Evolutionary conservation across 1,140 invertebrate genomes (phyloP).

Genomic region (Rhizoglyphus robini): DNA sequence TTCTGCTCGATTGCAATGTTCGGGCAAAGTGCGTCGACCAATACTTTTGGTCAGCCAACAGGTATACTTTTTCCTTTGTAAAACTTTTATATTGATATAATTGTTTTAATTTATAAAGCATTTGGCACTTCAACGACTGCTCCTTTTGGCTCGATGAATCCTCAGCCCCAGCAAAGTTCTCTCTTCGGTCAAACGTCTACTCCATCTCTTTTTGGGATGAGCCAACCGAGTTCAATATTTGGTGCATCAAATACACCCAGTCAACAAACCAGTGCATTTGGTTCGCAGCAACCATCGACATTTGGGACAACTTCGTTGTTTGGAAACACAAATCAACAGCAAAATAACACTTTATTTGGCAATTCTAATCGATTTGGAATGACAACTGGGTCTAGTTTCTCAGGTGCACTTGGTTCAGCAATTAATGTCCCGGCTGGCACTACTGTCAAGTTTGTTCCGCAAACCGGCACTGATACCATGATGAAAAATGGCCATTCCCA

Average conservation of each 20-base stretch:
- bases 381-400: neutral
- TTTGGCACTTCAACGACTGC: neutral
- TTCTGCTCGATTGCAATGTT: conserved; percentile 5
- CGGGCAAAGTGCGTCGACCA: neutral
- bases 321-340: neutral
- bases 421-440: conserved; percentile 42
- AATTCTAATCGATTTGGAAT: neutral
- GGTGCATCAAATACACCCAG: neutral
- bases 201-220: neutral
- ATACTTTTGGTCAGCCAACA: conserved; percentile 9
- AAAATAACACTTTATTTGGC: neutral
- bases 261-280: conserved; percentile 15
- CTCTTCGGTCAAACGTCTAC: neutral
- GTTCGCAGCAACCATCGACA: neutral
- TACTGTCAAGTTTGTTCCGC: conserved; percentile 67
- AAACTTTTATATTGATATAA: neutral
- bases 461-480: conserved; percentile 75
- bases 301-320: conserved; percentile 12
- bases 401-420: neutral
- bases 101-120: no score
- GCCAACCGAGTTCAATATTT: neutral
- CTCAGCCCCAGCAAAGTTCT: neutral
- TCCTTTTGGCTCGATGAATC: neutral
- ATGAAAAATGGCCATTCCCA: conserved; percentile 65
- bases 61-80: neutral